A percentile compares a stretch with the other conserved stretches of the same genome.
Evolutionary conservation across 64 coral and sea anemone genomes (phyloP).

Genomic region (Stichodactyla mertensii): DNA sequence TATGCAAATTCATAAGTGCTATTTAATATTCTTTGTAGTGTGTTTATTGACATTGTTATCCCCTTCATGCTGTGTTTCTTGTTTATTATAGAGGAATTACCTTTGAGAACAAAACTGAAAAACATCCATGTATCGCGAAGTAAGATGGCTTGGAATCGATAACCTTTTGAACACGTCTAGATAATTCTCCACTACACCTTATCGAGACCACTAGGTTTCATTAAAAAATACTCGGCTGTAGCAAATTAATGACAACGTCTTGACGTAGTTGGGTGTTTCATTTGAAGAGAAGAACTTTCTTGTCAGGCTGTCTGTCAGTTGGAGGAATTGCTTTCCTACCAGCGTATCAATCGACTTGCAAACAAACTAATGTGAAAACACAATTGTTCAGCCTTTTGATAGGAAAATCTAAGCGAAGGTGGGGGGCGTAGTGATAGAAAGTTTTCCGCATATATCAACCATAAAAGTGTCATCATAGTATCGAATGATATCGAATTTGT

Average conservation of each 20-base stretch:
- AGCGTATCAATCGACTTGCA: not conserved
- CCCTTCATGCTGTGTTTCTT: not conserved
- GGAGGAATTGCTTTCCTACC: not conserved
- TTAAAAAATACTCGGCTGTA: not conserved
- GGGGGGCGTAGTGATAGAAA: not conserved
- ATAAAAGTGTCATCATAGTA: too few relatives aligned
- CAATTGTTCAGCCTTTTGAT: not conserved
- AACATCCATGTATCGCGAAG: not conserved
- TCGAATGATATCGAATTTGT: too few relatives aligned
- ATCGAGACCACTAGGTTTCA: not conserved
- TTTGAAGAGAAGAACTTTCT: not conserved
- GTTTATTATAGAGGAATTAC: not conserved
- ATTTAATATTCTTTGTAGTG: not conserved
- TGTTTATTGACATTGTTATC: not conserved
- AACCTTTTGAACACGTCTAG: not conserved
- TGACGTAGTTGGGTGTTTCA: not conserved
- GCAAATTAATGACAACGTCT: not conserved
- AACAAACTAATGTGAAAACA: not conserved
- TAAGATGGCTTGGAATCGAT: not conserved
- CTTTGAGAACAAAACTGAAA: not conserved
- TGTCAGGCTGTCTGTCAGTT: not conserved
- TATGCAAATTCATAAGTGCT: conserved; percentile 1
- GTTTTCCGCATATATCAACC: too few relatives aligned
- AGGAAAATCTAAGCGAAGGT: not conserved
- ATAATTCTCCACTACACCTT: not conserved